phyloP scores from a whole-genome alignment of 2,113 vertebrate genomes.

The Brienomyrus brachyistius region DNA sequence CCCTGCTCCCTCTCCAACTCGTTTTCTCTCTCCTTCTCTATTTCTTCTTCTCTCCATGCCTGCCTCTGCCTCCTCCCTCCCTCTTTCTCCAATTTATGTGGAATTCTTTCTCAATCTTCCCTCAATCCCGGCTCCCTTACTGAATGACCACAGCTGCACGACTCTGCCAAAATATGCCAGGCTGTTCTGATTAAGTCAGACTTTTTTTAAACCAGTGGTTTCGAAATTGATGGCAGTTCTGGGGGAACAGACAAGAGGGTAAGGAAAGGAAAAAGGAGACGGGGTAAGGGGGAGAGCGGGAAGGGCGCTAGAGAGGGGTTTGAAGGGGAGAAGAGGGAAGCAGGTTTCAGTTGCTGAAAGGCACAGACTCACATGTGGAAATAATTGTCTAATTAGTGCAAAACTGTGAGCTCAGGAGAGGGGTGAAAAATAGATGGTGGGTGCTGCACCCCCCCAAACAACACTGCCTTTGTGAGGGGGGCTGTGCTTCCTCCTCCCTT shows the following conservation, averaged over 20 bases:
- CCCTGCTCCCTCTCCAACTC: background rate
- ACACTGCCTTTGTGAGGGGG: slow-evolving; percentile 56
- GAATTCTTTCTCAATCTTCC: slow-evolving; percentile 46
- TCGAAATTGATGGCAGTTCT: slow-evolving; percentile 16
- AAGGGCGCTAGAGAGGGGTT: slow-evolving; percentile 11
- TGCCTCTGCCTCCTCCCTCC: slow-evolving; percentile 46
- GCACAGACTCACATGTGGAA: slow-evolving; percentile 72
- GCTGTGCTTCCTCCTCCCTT: background rate
- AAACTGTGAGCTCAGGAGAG: slow-evolving; percentile 69
- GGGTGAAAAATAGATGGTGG: slow-evolving; percentile 40
- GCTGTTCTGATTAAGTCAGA: slow-evolving; percentile 65
- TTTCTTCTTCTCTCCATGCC: slow-evolving; percentile 40
- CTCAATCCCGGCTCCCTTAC: slow-evolving; percentile 37
- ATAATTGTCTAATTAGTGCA: slow-evolving; percentile 73
- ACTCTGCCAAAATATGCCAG: slow-evolving; percentile 58
- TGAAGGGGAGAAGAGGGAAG: slow-evolving; percentile 44
- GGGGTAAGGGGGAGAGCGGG: slow-evolving; percentile 44
- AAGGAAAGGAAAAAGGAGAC: slow-evolving; percentile 37
- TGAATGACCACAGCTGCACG: slow-evolving; percentile 54
- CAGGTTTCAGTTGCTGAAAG: slow-evolving; percentile 50
- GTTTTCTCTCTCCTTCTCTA: slow-evolving; percentile 33
- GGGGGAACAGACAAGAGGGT: background rate
- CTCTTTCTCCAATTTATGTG: slow-evolving; percentile 37
- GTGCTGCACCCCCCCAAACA: slow-evolving; percentile 55
- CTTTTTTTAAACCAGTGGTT: slow-evolving; percentile 61